Evolutionary conservation across 2,113 vertebrate genomes (phyloP).

Genomic region (Dipodomys spectabilis): DNA sequence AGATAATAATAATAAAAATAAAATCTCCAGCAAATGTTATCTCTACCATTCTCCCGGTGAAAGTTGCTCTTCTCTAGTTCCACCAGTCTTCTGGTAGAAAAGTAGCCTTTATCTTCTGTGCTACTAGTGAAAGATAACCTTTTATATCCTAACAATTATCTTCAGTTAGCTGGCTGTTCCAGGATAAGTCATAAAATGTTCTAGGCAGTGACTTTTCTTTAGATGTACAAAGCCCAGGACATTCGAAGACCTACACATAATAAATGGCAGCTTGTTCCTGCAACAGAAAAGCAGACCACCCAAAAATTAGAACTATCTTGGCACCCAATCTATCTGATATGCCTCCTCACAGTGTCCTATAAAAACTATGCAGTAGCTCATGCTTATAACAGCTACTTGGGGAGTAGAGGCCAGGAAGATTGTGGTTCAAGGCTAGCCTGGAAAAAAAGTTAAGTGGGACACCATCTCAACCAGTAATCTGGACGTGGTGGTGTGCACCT

Average conservation of each 20-base stretch:
- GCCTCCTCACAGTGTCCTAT: not conserved
- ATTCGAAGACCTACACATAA: not conserved
- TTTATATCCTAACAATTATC: not conserved
- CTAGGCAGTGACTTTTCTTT: not conserved
- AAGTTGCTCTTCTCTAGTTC: not conserved
- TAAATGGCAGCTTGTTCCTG: not conserved
- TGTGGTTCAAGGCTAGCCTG: no score
- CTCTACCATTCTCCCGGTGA: not conserved
- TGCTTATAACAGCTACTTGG: no score
- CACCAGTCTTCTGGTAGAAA: no score
- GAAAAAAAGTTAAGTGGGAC: no score
- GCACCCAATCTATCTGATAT: not conserved
- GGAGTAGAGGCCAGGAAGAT: no score
- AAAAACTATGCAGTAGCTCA: not conserved
- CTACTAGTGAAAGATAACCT: not conserved
- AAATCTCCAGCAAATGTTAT: not conserved
- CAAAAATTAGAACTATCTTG: not conserved
- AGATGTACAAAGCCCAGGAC: not conserved
- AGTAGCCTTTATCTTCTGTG: not conserved
- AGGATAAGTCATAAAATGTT: not conserved
- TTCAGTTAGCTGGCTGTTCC: not conserved
- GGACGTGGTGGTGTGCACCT: no score
- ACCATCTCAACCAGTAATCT: no score
- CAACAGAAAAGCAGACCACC: not conserved
- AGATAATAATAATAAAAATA: not conserved